These are phyloP conservation scores for Brachyptera risi DNA, from an alignment of 2,888 invertebrate species.

Conservation along the genomic window DNA sequence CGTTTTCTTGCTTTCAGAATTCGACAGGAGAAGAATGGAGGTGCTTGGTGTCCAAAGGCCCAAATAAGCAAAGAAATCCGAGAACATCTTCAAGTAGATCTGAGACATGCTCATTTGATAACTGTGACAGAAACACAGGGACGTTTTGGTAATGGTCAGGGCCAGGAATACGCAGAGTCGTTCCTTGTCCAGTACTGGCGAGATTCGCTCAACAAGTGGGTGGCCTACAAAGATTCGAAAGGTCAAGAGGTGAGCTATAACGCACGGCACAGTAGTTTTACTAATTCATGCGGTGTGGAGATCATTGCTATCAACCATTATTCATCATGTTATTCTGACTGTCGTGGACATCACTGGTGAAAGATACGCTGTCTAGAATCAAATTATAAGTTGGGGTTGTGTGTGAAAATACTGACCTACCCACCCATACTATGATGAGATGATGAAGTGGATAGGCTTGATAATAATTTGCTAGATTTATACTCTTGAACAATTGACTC, in stretches of 20 bases:
- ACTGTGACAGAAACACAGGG: slow-evolving; percentile 87
- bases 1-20: slow-evolving; percentile 57
- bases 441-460: too few relatives aligned
- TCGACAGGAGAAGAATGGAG: slow-evolving; percentile 79
- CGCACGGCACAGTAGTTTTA: too few relatives aligned
- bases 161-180: slow-evolving; percentile 81
- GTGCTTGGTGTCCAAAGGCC: slow-evolving; percentile 89
- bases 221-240: slow-evolving; percentile 71
- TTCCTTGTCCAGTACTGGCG: slow-evolving; percentile 82
- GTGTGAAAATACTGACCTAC: too few relatives aligned
- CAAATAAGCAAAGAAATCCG: slow-evolving; percentile 70
- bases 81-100: slow-evolving; percentile 79
- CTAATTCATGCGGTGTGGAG: too few relatives aligned
- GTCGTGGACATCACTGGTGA: too few relatives aligned
- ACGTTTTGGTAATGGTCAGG: slow-evolving; percentile 85
- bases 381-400: too few relatives aligned
- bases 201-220: slow-evolving; percentile 62
- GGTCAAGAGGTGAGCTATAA: slow-evolving; percentile 72
- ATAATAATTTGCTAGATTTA: too few relatives aligned
- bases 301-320: too few relatives aligned
- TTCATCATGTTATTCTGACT: too few relatives aligned
- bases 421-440: too few relatives aligned
- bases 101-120: slow-evolving; percentile 69
- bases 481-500: too few relatives aligned
- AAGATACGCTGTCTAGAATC: too few relatives aligned